phyloP scores from a whole-genome alignment of 2,797 vertebrate species.

The Rhynchotus rufescens region DNA sequence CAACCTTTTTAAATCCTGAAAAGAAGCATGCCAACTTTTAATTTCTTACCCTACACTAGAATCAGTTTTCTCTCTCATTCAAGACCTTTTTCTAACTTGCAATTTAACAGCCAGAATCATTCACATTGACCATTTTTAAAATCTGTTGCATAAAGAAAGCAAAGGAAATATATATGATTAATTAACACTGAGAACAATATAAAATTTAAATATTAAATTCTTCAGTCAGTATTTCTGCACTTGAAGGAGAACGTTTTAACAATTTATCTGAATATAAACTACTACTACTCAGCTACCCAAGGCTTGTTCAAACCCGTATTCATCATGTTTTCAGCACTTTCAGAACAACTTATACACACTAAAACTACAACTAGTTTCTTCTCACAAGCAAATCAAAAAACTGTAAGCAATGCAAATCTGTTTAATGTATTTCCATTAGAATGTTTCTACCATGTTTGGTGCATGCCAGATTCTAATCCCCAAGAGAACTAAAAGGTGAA shows the following conservation, averaged over 20 bases:
- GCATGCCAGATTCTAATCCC: not conserved
- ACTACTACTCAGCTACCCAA: not conserved
- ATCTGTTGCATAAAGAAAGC: constrained; percentile 32
- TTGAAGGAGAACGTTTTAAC: not conserved
- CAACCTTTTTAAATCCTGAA: constrained; percentile 88
- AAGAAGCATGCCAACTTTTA: constrained; percentile 89
- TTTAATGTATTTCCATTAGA: not conserved
- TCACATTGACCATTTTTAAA: constrained; percentile 38
- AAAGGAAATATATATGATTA: constrained; percentile 2
- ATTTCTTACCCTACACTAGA: constrained; percentile 67
- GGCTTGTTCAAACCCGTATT: not conserved
- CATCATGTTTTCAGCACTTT: not conserved
- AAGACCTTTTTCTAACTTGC: not conserved
- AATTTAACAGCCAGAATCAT: constrained; percentile 9
- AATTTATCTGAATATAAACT: not conserved
- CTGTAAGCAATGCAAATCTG: not conserved
- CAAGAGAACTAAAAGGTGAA: constrained; percentile 16
- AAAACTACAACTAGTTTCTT: not conserved
- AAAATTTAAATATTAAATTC: not conserved
- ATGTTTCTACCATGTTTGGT: constrained; percentile 1
- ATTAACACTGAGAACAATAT: not conserved
- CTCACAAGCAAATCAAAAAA: constrained; percentile 21
- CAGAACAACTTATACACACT: not conserved
- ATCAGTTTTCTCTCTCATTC: constrained; percentile 35
- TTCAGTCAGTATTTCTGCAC: not conserved